Evolutionary conservation across 2,888 invertebrate genomes (phyloP).

Genomic region (Lamellibrachia columna): DNA sequence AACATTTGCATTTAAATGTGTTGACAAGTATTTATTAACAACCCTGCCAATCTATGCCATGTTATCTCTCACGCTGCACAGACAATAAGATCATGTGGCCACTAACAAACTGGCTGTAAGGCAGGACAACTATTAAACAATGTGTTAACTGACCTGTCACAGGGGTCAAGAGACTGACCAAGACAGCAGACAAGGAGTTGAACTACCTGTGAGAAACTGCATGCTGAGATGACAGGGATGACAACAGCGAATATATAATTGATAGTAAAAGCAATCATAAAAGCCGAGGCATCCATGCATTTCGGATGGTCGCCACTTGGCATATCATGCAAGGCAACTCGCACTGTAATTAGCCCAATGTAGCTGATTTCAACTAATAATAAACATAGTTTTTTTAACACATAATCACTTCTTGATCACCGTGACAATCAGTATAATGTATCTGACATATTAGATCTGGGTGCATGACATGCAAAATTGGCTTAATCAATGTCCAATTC

Average conservation of each 20-base stretch:
- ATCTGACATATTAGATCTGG: neutral
- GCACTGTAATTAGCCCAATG: neutral
- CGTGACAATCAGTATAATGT: neutral
- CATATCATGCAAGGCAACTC: neutral
- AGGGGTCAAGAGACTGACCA: neutral
- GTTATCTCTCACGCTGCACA: too few relatives aligned
- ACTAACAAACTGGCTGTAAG: neutral
- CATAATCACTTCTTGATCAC: neutral
- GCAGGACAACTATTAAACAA: neutral
- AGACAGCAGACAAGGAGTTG: neutral
- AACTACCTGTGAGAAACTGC: neutral
- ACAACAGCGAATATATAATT: neutral
- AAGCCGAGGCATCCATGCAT: neutral
- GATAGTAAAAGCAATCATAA: neutral
- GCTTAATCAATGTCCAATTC: neutral
- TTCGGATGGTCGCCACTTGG: neutral
- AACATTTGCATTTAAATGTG: too few relatives aligned
- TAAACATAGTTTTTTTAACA: neutral
- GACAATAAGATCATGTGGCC: neutral
- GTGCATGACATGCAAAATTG: neutral
- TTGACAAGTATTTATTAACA: too few relatives aligned
- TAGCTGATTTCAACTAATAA: constrained; percentile 16
- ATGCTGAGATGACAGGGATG: neutral
- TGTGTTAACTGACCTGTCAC: neutral
- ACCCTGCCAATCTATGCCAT: too few relatives aligned